Percentiles rank a stretch among this genome's conserved stretches.
These are phyloP conservation scores for Amyelois transitella DNA, from an alignment of 1,140 invertebrate species.

Conservation along the genomic window DNA sequence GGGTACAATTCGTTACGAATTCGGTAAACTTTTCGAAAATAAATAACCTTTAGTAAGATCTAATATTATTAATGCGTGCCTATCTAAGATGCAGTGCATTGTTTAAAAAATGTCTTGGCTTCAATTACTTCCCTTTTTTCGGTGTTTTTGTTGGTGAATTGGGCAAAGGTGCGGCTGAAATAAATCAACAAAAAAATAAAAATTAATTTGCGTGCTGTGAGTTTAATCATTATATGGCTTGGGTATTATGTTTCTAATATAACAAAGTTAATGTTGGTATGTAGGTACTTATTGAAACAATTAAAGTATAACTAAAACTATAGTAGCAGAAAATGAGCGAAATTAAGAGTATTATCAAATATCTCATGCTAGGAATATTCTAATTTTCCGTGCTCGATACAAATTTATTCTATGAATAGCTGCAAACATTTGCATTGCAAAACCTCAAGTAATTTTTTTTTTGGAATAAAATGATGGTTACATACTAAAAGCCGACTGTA, in stretches of 20 bases:
- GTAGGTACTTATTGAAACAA: no score
- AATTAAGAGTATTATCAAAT: neutral
- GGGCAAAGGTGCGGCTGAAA: constrained; percentile 59
- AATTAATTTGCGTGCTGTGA: constrained; percentile 11
- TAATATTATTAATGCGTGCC: constrained; percentile 12
- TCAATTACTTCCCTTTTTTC: constrained; percentile 16
- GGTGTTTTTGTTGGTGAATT: constrained; percentile 31
- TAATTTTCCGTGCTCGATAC: neutral
- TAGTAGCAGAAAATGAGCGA: no score
- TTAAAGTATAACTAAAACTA: no score
- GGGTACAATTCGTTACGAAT: constrained; percentile 4
- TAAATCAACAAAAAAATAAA: constrained; percentile 23
- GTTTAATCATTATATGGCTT: no score
- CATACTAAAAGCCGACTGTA: no score
- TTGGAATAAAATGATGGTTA: no score
- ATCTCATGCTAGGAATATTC: neutral
- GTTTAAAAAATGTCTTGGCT: neutral
- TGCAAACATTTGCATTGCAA: neutral
- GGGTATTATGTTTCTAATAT: no score
- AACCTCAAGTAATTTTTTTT: neutral
- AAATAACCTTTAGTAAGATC: no score
- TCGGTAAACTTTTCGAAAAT: constrained; percentile 5
- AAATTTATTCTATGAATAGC: neutral
- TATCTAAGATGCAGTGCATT: neutral
- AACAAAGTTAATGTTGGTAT: no score